These are phyloP conservation scores for Trididemnum clinides DNA, from an alignment of 23 tunicate genomes.

Conservation along the genomic window DNA sequence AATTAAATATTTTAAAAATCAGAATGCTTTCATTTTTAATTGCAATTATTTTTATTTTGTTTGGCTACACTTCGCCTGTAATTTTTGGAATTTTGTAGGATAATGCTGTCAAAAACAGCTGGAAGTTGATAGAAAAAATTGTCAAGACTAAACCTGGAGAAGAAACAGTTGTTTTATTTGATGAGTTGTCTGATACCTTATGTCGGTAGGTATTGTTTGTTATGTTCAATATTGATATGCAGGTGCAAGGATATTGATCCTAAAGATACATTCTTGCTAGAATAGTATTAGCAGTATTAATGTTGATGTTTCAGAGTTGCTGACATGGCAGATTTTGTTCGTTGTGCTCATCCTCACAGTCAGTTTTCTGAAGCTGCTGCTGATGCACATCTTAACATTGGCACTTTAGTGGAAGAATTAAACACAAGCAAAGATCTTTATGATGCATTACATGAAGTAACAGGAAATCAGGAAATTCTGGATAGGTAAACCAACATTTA, in stretches of 20 bases:
- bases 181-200: constrained; percentile 85
- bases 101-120: constrained; percentile 52
- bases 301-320: constrained; percentile 69
- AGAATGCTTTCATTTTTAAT: background rate
- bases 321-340: constrained; percentile 87
- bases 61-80: too few species aligned
- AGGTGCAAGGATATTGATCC: background rate
- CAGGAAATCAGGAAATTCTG: constrained; percentile 43
- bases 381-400: constrained; percentile 84
- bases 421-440: constrained; percentile 78
- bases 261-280: background rate
- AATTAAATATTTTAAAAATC: too few species aligned
- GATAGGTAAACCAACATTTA: constrained; percentile 36
- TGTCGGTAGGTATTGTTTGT: constrained; percentile 54
- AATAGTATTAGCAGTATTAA: background rate
- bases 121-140: constrained; percentile 69
- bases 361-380: constrained; percentile 83
- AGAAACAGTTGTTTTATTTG: constrained; percentile 78
- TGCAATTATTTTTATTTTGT: background rate
- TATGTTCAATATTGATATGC: too few species aligned
- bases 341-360: constrained; percentile 82
- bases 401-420: constrained; percentile 90
- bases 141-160: constrained; percentile 62
- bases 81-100: too few species aligned
- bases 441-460: constrained; percentile 44